Evolutionary conservation across 2,113 vertebrate genomes (phyloP).

Genomic region (Apteryx mantelli): DNA sequence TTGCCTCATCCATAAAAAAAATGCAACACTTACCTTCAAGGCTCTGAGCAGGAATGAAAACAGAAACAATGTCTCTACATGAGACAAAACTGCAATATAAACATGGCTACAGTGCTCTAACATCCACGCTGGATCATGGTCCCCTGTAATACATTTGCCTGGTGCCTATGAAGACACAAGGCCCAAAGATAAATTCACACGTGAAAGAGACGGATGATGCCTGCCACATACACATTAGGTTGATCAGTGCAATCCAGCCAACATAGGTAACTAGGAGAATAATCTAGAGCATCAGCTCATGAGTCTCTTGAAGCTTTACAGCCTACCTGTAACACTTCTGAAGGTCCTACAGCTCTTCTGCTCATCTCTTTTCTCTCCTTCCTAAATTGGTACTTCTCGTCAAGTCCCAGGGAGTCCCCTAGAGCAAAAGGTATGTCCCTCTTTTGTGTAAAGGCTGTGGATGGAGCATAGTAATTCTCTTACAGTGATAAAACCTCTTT

Average conservation of each 20-base stretch:
- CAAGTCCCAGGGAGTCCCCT: neutral
- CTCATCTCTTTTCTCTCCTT: neutral
- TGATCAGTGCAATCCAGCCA: neutral
- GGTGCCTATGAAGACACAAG: neutral
- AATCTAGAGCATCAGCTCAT: neutral
- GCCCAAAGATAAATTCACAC: neutral
- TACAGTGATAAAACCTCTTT: neutral
- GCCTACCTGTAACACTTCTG: neutral
- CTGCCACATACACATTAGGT: neutral
- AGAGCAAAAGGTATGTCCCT: neutral
- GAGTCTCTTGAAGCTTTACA: neutral
- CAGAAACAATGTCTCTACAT: neutral
- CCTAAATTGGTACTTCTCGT: neutral
- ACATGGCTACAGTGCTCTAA: neutral
- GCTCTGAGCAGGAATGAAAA: neutral
- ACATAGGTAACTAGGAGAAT: neutral
- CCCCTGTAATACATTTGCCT: neutral
- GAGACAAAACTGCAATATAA: neutral
- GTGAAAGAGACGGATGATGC: neutral
- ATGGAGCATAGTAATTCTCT: neutral
- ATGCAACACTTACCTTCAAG: neutral
- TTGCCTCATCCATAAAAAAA: neutral
- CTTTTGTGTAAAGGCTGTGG: neutral
- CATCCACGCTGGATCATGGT: rapidly evolving
- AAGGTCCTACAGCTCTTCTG: neutral